phyloP scores from a whole-genome alignment of 1,140 invertebrate species.

The Oryctes rhinoceros region DNA sequence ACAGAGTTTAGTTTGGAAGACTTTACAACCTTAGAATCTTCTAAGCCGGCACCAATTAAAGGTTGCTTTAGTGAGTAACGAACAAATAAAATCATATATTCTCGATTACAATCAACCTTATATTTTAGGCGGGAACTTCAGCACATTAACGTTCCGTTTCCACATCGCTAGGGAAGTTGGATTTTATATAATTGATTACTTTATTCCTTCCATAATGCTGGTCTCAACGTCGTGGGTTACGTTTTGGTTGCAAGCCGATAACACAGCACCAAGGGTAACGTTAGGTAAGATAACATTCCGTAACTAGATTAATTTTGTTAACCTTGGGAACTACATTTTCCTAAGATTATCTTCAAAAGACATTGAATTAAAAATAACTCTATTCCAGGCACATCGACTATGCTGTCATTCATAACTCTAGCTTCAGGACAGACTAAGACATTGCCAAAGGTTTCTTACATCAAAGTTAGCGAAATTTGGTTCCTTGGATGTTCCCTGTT shows the following conservation, averaged over 20 bases:
- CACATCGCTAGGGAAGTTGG: constrained; percentile 82
- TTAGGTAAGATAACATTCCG: constrained; percentile 65
- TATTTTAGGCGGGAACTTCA: constrained; percentile 82
- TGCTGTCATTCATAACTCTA: constrained; percentile 87
- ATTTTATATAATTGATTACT: constrained; percentile 91
- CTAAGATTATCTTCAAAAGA: too few species aligned
- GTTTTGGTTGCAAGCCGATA: constrained; percentile 89
- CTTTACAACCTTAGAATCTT: constrained; percentile 69
- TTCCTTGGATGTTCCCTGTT: constrained; percentile 86
- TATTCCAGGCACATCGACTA: constrained; percentile 78
- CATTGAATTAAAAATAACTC: too few species aligned
- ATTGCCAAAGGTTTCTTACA: constrained; percentile 87
- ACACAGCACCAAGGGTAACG: constrained; percentile 81
- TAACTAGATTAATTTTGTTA: background rate
- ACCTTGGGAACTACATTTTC: too few species aligned
- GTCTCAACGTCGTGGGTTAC: constrained; percentile 91
- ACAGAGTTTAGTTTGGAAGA: constrained; percentile 78
- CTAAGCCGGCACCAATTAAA: constrained; percentile 73
- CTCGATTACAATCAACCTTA: background rate
- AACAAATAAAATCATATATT: too few species aligned
- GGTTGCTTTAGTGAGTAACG: constrained; percentile 71
- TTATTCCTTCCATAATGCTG: constrained; percentile 86
- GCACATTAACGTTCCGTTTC: constrained; percentile 79
- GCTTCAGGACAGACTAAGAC: constrained; percentile 84
- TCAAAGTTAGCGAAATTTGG: constrained; percentile 91